Conservation (phyloP, 2,113 vertebrate species). For the Rutilus rutilus region DNA sequence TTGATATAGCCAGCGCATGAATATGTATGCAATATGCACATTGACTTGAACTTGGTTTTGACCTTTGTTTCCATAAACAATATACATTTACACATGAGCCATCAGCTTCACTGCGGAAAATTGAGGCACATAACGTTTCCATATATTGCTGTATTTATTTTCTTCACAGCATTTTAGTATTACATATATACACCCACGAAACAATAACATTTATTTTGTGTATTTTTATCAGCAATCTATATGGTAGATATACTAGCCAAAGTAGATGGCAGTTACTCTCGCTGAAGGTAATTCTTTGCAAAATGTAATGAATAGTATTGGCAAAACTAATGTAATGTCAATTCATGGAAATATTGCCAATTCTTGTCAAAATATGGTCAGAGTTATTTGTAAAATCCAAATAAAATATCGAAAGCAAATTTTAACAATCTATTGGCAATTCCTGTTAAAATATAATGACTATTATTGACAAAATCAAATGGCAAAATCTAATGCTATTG, state of each 20-base stretch:
- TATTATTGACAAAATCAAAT: too few species aligned
- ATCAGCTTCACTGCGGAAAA: slow-evolving; percentile 12
- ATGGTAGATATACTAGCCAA: not conserved
- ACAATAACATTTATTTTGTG: not conserved
- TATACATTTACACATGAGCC: slow-evolving; percentile 26
- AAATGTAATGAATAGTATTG: not conserved
- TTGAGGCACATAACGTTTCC: not conserved
- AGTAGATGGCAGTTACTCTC: not conserved
- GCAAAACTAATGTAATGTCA: not conserved
- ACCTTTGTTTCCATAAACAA: slow-evolving; percentile 68
- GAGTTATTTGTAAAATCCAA: too few species aligned
- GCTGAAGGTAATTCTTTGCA: not conserved
- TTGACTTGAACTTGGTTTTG: slow-evolving; percentile 71
- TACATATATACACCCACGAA: not conserved
- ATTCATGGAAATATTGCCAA: too few species aligned
- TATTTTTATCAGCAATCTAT: not conserved
- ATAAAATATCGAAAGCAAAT: too few species aligned
- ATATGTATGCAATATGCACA: slow-evolving; percentile 70
- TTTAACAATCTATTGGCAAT: too few species aligned
- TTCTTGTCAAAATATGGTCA: too few species aligned
- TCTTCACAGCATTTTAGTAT: not conserved
- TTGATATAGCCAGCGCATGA: slow-evolving; percentile 71
- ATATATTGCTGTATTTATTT: not conserved
- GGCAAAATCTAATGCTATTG: too few species aligned
- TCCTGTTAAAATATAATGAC: too few species aligned